Evolutionary conservation across 2,888 invertebrate species (phyloP), one percentile per base, ranked within the genome.

Genomic region (Aspidiotus destructor): DNA sequence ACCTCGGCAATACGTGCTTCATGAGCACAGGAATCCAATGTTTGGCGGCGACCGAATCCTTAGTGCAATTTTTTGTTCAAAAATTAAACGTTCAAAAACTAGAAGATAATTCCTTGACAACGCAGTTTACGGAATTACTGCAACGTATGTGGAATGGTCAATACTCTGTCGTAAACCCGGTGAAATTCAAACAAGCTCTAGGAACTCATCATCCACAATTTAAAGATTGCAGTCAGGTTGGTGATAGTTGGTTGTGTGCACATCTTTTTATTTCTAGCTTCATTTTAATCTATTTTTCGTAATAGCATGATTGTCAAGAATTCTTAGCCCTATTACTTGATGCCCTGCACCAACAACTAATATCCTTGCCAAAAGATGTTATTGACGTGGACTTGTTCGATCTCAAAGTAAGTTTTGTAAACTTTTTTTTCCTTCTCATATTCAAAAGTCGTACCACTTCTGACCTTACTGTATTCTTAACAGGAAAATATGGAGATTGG

Each of bases 221-320:
- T 74, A 81, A 82, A 73, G 84, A 84, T 75, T 83, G 81, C 70
- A 76, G 84, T 76, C 84, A 84, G 80, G 84, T 83, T 75, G 41
- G 15, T 41, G 28, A 40, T 53, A 28, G 28, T 28, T 1, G 71
- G 70, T 60, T 28, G 11, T 11, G 17, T 54, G 28, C 5, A 28
- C 28, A 28, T 28, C 1, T 28, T 28, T 15, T 13, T n/a, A 11
- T 41, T 57, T 41, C 10, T 42, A 16, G 41, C 13, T 42, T 44
- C 16, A 2, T 57, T 58, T 10, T 65, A 3, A 41, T n/a, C 9
- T 62, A 13, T 62, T 15, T 10, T 52, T 68, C 53, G 2, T 68
- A 62, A 17, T 76, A 85, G 83, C 85, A 85, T 74, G 85, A 85
- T 74, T 85, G 84, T 76, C 85, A 85, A 76, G 85, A 85, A 75